Evolutionary conservation across 1,140 invertebrate species (phyloP), one percentile per base, ranked within the genome.

Genomic region (Ceratoteleas bidentatus): DNA sequence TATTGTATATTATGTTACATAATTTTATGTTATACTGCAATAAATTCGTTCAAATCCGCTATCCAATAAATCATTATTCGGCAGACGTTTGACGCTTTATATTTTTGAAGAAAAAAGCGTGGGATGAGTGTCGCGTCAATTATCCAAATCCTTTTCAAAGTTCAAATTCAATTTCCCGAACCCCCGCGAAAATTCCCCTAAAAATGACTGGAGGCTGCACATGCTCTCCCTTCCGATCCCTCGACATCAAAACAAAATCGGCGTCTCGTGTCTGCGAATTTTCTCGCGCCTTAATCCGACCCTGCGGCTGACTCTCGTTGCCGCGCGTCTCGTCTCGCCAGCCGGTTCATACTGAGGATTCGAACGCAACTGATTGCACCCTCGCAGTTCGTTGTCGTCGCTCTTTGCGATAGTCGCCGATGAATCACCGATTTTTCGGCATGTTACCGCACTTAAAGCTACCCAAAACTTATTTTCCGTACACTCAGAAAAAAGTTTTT

Each of bases 311-410:
- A 34, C 16, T 45, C n/a, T 45, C 43, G 7, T 13, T 13, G n/a
- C 43, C 43, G 43, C 43, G 43, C 66, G 60, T 69, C 76, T 73
- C 75, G 45, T 77, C 53, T 64, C 80, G 75, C 64, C 43, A 62
- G 70, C 53, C 72, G 83, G 79, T 69, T 72, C 75, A 84, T 77
- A 78, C 50, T 75, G 85, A 87, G 83, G 81, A 88, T 85, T 83
- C 78, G 83, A 87, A 83, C 85, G 87, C 85, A 83, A 87, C 86
- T 85, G 87, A 86, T 89, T 84, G 84, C 85, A 83, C 84, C 80
- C 88, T 88, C 88, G 84, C 88, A 89, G 88, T 89, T 85, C 84
- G 88, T 86, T 86, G 87, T 84, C 81, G 87, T 85, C 81, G 84
- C 75, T 87, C 86, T 77, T 84, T 53, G 85, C 57, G 84, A 65